phyloP scores from a whole-genome alignment of 2,113 vertebrate species.

The Protobothrops mucrosquamatus region DNA sequence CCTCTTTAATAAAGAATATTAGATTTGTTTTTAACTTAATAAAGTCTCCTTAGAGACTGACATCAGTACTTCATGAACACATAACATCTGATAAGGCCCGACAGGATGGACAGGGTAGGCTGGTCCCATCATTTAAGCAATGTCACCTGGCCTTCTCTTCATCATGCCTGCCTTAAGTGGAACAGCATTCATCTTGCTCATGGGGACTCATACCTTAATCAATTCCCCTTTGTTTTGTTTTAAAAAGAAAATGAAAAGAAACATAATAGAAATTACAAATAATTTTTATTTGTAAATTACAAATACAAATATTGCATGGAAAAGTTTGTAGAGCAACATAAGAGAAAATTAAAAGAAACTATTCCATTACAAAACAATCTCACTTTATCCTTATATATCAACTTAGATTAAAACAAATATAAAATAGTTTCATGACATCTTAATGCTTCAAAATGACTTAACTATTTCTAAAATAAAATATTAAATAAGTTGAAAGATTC shows the following conservation, averaged over 20 bases:
- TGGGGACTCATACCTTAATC: too few relatives aligned
- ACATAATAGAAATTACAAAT: too few relatives aligned
- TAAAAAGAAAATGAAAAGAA: too few relatives aligned
- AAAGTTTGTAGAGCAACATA: too few relatives aligned
- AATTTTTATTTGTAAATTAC: too few relatives aligned
- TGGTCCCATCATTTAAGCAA: neutral
- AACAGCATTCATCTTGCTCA: too few relatives aligned
- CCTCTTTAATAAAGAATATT: neutral
- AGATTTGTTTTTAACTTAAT: neutral
- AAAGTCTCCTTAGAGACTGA: neutral
- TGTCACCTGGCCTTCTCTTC: neutral
- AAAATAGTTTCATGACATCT: neutral
- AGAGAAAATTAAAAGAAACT: neutral
- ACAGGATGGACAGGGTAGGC: neutral
- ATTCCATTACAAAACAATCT: neutral
- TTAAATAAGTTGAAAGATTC: neutral
- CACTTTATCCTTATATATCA: neutral
- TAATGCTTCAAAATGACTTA: neutral
- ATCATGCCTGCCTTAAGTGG: neutral
- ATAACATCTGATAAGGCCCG: neutral
- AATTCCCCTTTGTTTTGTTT: too few relatives aligned
- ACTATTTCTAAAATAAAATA: neutral
- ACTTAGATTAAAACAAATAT: neutral
- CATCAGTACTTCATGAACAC: neutral
- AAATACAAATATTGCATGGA: too few relatives aligned